Evolutionary conservation across 30 jellyfish, hydroid and myxozoan genomes (phyloP).

Genomic region (Cassiopea andromeda): DNA sequence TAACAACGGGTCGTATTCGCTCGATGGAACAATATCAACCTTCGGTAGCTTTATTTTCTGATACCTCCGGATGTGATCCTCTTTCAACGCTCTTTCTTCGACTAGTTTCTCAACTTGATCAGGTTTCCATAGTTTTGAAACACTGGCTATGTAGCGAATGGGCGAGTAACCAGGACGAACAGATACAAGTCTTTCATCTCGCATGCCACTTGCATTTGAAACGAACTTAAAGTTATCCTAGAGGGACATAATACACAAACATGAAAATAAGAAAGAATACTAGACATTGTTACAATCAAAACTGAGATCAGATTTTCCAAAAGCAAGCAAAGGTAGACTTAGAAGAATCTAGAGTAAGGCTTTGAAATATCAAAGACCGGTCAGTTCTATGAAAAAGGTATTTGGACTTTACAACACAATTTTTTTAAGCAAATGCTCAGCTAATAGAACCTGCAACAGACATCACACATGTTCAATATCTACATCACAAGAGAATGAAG

Average conservation of each 20-base stretch:
- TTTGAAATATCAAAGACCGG: too few species aligned
- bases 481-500: too few species aligned
- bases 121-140: slow-evolving; percentile 84
- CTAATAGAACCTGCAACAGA: too few species aligned
- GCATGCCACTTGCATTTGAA: slow-evolving; percentile 29
- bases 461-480: too few species aligned
- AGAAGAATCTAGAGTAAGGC: too few species aligned
- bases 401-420: too few species aligned
- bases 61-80: slow-evolving; percentile 54
- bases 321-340: too few species aligned
- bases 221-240: slow-evolving; percentile 54
- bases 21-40: slow-evolving; percentile 60
- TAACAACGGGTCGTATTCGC: slow-evolving; percentile 63
- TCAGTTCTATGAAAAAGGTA: too few species aligned
- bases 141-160: slow-evolving; percentile 83
- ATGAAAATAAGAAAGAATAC: background rate
- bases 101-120: slow-evolving; percentile 53
- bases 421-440: too few species aligned
- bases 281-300: too few species aligned
- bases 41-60: slow-evolving; percentile 61
- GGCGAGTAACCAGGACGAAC: slow-evolving; percentile 95
- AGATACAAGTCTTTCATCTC: slow-evolving; percentile 75
- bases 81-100: slow-evolving; percentile 50
- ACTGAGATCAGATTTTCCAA: too few species aligned
- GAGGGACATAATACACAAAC: background rate